A percentile compares a stretch with the other conserved stretches of the same genome.
Evolutionary conservation across 92 coral and sea anemone species (phyloP).

Genomic region (Virgularia gustaviana): DNA sequence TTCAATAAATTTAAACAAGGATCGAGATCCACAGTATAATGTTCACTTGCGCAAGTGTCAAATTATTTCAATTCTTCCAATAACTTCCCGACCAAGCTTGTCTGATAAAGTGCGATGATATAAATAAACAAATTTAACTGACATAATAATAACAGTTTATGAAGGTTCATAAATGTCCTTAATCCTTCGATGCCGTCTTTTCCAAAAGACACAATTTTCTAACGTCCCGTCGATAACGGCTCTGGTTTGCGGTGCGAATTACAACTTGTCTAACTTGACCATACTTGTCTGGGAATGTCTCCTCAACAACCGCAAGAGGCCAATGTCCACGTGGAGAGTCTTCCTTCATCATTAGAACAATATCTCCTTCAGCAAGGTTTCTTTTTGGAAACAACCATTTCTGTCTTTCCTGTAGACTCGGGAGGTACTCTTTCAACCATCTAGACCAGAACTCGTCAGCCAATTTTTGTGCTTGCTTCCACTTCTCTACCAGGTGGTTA

Average conservation of each 20-base stretch:
- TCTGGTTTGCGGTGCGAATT: slow-evolving; percentile 28
- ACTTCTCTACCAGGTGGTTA: slow-evolving; percentile 8
- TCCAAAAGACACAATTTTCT: slow-evolving; percentile 24
- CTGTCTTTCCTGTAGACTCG: slow-evolving; percentile 34
- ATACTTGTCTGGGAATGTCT: slow-evolving; percentile 31
- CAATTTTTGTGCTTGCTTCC: slow-evolving; percentile 26
- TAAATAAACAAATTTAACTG: not conserved
- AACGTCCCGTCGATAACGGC: slow-evolving; percentile 8
- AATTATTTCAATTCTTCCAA: not conserved
- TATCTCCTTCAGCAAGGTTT: slow-evolving; percentile 22
- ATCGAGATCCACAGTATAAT: slow-evolving; percentile 2
- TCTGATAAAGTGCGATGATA: not conserved
- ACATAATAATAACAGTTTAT: slow-evolving; percentile 1
- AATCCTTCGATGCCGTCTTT: not conserved
- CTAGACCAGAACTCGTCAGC: slow-evolving; percentile 35
- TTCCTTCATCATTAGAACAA: slow-evolving; percentile 24
- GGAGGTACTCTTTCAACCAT: slow-evolving; percentile 35
- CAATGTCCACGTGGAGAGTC: slow-evolving; percentile 32
- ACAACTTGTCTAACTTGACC: slow-evolving; percentile 29
- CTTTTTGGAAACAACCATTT: slow-evolving; percentile 27
- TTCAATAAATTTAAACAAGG: no score
- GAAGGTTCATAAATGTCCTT: not conserved
- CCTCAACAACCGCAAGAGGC: slow-evolving; percentile 34
- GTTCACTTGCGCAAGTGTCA: slow-evolving; percentile 5
- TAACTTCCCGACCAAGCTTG: not conserved